Evolutionary conservation across 2,888 invertebrate species (phyloP), one percentile per base, ranked within the genome.

Genomic region (Periphyllus acericola): DNA sequence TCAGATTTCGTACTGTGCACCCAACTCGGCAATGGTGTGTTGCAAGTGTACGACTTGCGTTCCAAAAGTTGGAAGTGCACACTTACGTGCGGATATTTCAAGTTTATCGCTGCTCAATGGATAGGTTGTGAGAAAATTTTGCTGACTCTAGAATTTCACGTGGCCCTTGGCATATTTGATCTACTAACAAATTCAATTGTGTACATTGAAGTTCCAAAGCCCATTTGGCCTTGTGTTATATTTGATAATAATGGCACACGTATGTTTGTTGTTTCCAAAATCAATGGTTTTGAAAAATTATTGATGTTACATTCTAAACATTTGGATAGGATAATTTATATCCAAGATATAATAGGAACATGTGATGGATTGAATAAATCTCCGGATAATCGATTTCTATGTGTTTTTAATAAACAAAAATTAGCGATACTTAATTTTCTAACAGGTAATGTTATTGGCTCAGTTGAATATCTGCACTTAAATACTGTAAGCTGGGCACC

Each of bases 251-350:
- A 74, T 66, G 87, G 81, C 11, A 66, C 52, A 32, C 80, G 32
- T 81, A 87, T 87, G 87, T 87, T 60, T 81, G 81, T 87, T 14
- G 60, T 87, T 60, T 81, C 87, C 32, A 87, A 87, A 60, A 81
- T 81, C 17, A 87, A 87, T 75, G 87, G 87, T n/a, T 75, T 32
- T 81, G 87, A 87, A 46, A 87, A 87, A 75, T 46, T 87, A 75
- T 66, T 87, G 46, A 87, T 81, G 74, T 60, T 87, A 46, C 32
- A 25, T 71, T 81, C 74, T 25, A 71, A 5, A 9, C 66, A 11
- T 32, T 25, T 87, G 21, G 46, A 87, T 60, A 60, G 60, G 17
- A n/a, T 87, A 5, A 66, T 87, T 40, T 81, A 81, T 17, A 25
- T 87, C 32, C 74, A 87, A 75, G 81, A 87, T 14, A n/a, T 81